Conservation (phyloP, 2,797 vertebrate species). For the Lacerta agilis region DNA sequence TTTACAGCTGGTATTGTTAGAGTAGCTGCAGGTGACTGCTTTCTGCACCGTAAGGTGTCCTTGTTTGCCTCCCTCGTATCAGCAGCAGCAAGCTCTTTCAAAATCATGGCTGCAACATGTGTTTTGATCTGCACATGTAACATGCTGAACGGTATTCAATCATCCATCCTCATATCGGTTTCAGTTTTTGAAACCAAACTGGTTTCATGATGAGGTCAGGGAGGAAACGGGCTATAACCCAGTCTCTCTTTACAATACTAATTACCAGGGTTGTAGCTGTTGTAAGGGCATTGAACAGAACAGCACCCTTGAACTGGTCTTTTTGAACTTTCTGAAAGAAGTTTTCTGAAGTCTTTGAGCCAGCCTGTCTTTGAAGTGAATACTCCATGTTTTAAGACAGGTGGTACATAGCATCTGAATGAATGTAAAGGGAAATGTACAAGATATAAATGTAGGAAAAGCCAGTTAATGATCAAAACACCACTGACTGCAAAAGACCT, state of each 20-base stretch:
- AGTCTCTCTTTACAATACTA: background rate
- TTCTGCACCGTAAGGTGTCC: background rate
- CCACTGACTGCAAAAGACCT: background rate
- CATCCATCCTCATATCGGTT: background rate
- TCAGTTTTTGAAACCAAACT: background rate
- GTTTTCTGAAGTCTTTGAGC: constrained; percentile 14
- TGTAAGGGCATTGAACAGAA: constrained; percentile 20
- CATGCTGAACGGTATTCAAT: background rate
- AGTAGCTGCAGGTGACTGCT: background rate
- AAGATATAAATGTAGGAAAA: background rate
- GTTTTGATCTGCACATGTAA: background rate
- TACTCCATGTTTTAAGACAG: background rate
- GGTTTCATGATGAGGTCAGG: background rate
- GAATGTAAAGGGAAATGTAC: constrained; percentile 13
- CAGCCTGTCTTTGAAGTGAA: constrained; percentile 4
- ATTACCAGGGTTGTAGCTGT: constrained; percentile 25
- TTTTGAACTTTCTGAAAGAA: background rate
- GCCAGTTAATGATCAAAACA: background rate
- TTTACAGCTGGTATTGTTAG: background rate
- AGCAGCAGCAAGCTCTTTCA: background rate
- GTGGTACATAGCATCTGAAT: background rate
- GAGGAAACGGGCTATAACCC: background rate
- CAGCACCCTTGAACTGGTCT: constrained; percentile 19
- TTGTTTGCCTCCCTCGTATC: background rate
- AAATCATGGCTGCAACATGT: background rate